A percentile compares a stretch with the other conserved stretches of the same genome.
Evolutionary conservation across 2,797 vertebrate species (phyloP).

Genomic region (Myotis findleyi): DNA sequence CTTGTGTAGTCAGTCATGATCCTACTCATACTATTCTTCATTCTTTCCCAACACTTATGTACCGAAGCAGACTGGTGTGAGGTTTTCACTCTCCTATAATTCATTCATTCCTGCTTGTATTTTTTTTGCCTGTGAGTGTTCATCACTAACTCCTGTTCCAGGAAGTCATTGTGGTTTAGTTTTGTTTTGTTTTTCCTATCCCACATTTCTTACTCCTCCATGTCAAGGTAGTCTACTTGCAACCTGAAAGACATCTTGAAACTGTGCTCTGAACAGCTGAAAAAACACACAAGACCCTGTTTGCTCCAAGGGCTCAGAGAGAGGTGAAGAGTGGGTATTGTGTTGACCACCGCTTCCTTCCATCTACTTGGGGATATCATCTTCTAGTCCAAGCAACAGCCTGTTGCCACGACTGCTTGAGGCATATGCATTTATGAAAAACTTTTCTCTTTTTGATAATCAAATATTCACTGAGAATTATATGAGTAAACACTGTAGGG

Average conservation of each 20-base stretch:
- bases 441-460: neutral
- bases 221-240: neutral
- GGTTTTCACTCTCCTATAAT: neutral
- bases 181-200: neutral
- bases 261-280: neutral
- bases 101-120: neutral
- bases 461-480: slow-evolving; percentile 58
- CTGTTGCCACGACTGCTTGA: neutral
- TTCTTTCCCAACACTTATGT: neutral
- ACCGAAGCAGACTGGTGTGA: neutral
- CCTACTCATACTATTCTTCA: neutral
- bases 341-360: neutral
- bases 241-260: neutral
- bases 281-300: neutral
- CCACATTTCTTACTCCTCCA: neutral
- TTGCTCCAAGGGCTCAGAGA: neutral
- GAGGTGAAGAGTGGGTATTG: neutral
- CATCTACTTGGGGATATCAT: neutral
- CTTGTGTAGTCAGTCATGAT: neutral
- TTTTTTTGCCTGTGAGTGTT: neutral
- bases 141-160: neutral
- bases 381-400: neutral
- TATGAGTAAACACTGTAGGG: slow-evolving; percentile 15
- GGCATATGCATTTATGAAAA: neutral
- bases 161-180: neutral